Conservation (phyloP, 2,113 vertebrate genomes). For the Lota lota region DNA sequence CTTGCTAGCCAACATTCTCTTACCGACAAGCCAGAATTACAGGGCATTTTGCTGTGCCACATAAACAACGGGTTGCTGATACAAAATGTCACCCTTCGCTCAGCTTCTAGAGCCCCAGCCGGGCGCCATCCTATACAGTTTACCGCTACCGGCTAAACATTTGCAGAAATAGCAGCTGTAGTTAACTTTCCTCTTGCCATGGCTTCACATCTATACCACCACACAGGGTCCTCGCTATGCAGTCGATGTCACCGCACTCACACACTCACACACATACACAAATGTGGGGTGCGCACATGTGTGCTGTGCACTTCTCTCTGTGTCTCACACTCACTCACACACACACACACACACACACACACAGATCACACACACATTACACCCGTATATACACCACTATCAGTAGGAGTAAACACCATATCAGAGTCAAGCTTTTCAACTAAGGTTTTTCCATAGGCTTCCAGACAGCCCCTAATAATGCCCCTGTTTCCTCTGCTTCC, state of each 20-base stretch:
- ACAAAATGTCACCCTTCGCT: conserved; percentile 12
- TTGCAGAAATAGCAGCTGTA: conserved; percentile 35
- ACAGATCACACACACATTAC: too few relatives aligned
- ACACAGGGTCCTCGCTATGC: conserved; percentile 8
- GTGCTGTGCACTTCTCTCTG: too few relatives aligned
- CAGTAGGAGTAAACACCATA: too few relatives aligned
- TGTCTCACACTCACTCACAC: too few relatives aligned
- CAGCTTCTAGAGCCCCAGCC: background rate
- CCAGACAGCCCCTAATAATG: conserved; percentile 50
- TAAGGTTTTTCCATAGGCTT: conserved; percentile 14
- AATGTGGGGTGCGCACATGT: too few relatives aligned
- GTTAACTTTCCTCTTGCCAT: conserved; percentile 13
- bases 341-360: too few relatives aligned
- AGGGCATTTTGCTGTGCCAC: conserved; percentile 1
- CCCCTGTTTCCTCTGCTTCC: conserved; percentile 60
- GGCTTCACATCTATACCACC: conserved; percentile 22
- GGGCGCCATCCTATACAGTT: conserved; percentile 19
- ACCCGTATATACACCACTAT: too few relatives aligned
- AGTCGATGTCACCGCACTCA: conserved; percentile 21
- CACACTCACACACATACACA: background rate
- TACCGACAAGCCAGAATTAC: conserved; percentile 9
- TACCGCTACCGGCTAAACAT: conserved; percentile 24
- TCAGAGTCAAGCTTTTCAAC: background rate
- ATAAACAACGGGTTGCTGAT: conserved; percentile 18
- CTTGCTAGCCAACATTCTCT: background rate